Conservation (phyloP, 1,140 invertebrate species). For the Drosophila oshimai region DNA sequence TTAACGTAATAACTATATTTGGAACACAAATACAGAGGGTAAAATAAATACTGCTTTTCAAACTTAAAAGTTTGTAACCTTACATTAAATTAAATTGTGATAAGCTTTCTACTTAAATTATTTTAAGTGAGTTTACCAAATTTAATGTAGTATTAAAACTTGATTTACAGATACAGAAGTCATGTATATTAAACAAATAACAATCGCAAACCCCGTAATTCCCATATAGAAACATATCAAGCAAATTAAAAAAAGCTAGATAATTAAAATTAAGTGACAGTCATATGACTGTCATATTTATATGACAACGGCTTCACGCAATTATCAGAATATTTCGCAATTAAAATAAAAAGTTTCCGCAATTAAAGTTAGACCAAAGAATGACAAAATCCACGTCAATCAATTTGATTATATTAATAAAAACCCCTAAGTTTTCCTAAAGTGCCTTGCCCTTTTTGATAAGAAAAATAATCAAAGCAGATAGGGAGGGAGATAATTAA, state of each 20-base stretch:
- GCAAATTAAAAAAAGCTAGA: background rate
- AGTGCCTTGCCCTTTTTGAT: conserved; percentile 1
- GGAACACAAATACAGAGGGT: no score
- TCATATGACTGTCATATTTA: background rate
- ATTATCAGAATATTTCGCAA: conserved; percentile 3
- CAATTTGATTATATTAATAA: background rate
- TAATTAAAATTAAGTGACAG: conserved; percentile 9
- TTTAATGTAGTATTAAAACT: background rate
- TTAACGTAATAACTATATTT: no score
- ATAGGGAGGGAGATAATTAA: background rate
- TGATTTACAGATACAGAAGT: background rate
- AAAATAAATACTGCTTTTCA: no score
- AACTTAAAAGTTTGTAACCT: no score
- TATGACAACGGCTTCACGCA: background rate
- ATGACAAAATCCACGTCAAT: background rate
- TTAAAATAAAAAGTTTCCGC: no score
- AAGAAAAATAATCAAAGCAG: background rate
- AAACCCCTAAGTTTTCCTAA: background rate
- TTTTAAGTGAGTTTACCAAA: background rate
- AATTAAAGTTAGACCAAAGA: background rate
- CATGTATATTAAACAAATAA: background rate
- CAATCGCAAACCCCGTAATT: background rate
- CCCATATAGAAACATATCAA: background rate
- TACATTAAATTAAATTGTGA: no score
- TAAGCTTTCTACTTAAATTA: background rate